These are phyloP conservation scores for Choloepus didactylus DNA, from an alignment of 2,797 vertebrate genomes.

Conservation along the genomic window DNA sequence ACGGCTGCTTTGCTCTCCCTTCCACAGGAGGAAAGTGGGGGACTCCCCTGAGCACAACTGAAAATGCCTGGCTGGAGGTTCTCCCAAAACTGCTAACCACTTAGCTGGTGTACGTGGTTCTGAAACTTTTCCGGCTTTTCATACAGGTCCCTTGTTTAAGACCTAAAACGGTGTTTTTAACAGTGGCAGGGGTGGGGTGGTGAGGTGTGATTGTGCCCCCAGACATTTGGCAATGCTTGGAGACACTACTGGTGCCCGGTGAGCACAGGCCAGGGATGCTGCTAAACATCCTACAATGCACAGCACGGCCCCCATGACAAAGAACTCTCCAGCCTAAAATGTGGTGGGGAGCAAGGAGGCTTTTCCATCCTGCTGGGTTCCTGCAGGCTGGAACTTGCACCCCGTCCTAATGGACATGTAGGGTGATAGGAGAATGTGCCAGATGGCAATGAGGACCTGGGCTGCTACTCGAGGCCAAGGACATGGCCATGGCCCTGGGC, in stretches of 20 bases:
- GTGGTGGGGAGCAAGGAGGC: fast-evolving
- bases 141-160: not conserved
- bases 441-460: not conserved
- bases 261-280: not conserved
- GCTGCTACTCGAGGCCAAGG: too few species aligned
- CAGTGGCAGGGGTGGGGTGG: not conserved
- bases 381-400: not conserved
- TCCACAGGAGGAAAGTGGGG: too few species aligned
- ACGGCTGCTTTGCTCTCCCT: not conserved
- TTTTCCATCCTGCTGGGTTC: fast-evolving
- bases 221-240: not conserved
- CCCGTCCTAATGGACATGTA: not conserved
- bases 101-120: not conserved
- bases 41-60: fast-evolving
- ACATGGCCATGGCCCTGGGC: not conserved
- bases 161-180: not conserved
- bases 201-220: not conserved
- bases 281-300: too few species aligned
- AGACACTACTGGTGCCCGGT: fast-evolving
- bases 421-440: not conserved
- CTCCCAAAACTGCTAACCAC: not conserved
- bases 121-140: not conserved
- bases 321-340: not conserved
- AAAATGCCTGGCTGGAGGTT: not conserved
- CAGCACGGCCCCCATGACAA: not conserved